A percentile compares a stretch with the other conserved stretches of the same genome.
Conservation (phyloP, 2,113 vertebrate species). For the Tragelaphus buxtoni region DNA sequence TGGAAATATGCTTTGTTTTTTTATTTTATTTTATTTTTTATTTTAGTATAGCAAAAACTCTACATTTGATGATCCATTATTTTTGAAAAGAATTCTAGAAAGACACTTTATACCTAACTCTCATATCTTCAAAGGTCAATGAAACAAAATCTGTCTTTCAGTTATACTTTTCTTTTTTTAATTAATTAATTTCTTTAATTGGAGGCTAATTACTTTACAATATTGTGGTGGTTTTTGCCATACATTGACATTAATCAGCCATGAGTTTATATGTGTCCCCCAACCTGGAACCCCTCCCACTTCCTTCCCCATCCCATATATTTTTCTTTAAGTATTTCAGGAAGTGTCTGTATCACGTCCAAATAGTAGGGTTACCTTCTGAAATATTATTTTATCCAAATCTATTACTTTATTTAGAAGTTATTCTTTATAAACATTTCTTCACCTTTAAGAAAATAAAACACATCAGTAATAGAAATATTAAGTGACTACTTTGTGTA, state of each 20-base stretch:
- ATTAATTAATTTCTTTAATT: background rate
- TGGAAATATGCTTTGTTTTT: background rate
- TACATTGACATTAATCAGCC: background rate
- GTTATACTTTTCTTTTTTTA: background rate
- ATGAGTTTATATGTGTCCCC: background rate
- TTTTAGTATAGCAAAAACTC: background rate
- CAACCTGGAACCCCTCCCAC: background rate
- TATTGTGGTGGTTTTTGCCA: background rate
- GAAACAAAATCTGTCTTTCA: background rate
- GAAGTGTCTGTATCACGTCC: background rate
- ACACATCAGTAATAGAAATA: background rate
- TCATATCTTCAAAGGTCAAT: background rate
- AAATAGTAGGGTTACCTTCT: background rate
- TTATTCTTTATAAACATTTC: background rate
- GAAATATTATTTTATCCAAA: background rate
- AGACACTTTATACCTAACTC: background rate
- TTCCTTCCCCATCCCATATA: background rate
- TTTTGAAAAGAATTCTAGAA: background rate
- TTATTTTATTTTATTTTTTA: background rate
- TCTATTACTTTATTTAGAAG: background rate
- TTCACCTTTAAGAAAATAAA: constrained; percentile 34
- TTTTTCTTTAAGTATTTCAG: background rate
- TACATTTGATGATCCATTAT: background rate
- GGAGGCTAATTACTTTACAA: background rate
- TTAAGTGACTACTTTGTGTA: background rate